Conservation (phyloP, 2,797 vertebrate genomes). For the Poecile montanus region DNA sequence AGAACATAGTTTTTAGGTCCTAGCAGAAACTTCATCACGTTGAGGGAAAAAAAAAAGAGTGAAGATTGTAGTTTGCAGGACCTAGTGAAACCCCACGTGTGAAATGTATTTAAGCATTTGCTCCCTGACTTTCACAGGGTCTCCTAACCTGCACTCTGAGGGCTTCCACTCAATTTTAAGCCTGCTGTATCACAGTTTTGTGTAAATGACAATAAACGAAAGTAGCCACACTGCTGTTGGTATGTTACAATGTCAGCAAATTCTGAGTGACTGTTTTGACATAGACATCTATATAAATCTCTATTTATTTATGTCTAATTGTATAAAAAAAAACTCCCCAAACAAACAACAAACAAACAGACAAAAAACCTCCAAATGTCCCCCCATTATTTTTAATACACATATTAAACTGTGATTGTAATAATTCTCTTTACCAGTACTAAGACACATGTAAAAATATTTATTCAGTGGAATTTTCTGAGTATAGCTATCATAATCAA, state of each 20-base stretch:
- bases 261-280: constrained; percentile 54
- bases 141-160: constrained; percentile 7
- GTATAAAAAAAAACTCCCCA: neutral
- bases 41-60: neutral
- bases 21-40: constrained; percentile 41
- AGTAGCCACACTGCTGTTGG: neutral
- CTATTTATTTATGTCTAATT: constrained; percentile 40
- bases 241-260: constrained; percentile 47
- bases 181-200: neutral
- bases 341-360: neutral
- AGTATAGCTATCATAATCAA: constrained; percentile 70
- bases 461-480: constrained; percentile 72
- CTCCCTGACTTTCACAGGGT: constrained; percentile 14
- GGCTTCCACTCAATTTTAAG: neutral
- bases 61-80: constrained; percentile 3
- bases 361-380: rapidly evolving
- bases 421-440: constrained; percentile 45
- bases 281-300: constrained; percentile 30
- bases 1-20: constrained; percentile 18
- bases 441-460: constrained; percentile 45
- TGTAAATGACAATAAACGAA: neutral
- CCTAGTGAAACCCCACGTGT: constrained; percentile 18
- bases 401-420: constrained; percentile 56
- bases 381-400: neutral
- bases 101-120: neutral